Evolutionary conservation across 2,797 vertebrate species (phyloP).

Genomic region (Oreonectes daqikongensis): DNA sequence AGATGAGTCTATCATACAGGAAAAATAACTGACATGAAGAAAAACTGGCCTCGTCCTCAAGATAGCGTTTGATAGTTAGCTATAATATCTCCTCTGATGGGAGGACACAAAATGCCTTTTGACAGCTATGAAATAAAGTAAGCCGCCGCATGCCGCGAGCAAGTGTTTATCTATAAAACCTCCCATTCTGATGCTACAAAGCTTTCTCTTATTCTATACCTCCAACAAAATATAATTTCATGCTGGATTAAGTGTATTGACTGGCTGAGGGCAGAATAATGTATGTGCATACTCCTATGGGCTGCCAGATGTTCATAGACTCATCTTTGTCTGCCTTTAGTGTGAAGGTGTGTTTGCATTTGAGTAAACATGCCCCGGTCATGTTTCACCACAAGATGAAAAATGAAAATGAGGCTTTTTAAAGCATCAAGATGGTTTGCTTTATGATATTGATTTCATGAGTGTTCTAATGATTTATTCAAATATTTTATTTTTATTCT

Average conservation of each 20-base stretch:
- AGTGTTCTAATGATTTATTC: no score
- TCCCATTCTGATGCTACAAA: conserved; percentile 71
- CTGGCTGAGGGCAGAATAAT: conserved; percentile 69
- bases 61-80: conserved; percentile 60
- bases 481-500: no score
- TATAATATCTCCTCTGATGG: conserved; percentile 64
- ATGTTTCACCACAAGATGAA: background rate
- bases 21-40: background rate
- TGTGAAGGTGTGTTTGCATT: conserved; percentile 9
- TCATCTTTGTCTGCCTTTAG: conserved; percentile 20
- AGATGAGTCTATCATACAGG: background rate
- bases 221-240: conserved; percentile 79
- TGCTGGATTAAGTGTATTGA: conserved; percentile 80
- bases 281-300: conserved; percentile 58
- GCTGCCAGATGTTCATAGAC: conserved; percentile 68
- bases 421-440: no score
- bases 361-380: background rate
- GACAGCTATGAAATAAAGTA: conserved; percentile 77
- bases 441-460: no score
- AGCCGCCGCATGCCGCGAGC: conserved; percentile 68
- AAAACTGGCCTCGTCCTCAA: conserved; percentile 49
- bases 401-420: background rate
- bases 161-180: conserved; percentile 76
- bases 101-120: conserved; percentile 65
- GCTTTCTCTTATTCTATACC: conserved; percentile 65